A percentile compares a stretch with the other conserved stretches of the same genome.
phyloP scores from a whole-genome alignment of 2,888 invertebrate species.

The Philereme transversata region DNA sequence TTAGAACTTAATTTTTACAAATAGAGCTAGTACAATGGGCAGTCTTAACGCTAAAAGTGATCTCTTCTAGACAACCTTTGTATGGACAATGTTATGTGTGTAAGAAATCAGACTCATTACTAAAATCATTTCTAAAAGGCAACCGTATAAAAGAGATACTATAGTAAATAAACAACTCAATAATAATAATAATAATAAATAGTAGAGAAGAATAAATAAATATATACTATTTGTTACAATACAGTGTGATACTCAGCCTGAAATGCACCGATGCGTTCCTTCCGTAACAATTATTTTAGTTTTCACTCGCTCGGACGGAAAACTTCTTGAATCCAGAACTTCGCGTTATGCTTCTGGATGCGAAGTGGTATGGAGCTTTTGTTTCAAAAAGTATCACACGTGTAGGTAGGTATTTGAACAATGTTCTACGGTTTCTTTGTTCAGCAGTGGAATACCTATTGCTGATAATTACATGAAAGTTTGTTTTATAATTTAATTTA shows the following conservation, averaged over 20 bases:
- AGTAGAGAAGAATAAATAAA: not conserved
- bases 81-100: no score
- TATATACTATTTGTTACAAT: not conserved
- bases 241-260: conserved; percentile 34
- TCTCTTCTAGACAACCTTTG: no score
- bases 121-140: no score
- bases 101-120: no score
- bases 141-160: no score
- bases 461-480: no score
- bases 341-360: conserved; percentile 40
- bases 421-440: not conserved
- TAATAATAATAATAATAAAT: no score
- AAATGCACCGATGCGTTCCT: conserved; percentile 56
- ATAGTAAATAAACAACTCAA: not conserved
- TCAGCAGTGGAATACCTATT: no score
- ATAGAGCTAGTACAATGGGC: no score
- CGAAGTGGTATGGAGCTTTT: conserved; percentile 34
- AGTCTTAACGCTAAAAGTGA: no score
- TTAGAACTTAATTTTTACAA: no score
- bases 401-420: not conserved
- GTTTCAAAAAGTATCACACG: conserved; percentile 16
- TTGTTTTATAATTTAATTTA: no score
- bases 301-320: conserved; percentile 59
- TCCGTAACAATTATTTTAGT: conserved; percentile 65
- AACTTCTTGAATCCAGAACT: conserved; percentile 52